These are phyloP conservation scores for Callaeas wilsoni DNA, from an alignment of 2,113 vertebrate genomes.

Conservation along the genomic window DNA sequence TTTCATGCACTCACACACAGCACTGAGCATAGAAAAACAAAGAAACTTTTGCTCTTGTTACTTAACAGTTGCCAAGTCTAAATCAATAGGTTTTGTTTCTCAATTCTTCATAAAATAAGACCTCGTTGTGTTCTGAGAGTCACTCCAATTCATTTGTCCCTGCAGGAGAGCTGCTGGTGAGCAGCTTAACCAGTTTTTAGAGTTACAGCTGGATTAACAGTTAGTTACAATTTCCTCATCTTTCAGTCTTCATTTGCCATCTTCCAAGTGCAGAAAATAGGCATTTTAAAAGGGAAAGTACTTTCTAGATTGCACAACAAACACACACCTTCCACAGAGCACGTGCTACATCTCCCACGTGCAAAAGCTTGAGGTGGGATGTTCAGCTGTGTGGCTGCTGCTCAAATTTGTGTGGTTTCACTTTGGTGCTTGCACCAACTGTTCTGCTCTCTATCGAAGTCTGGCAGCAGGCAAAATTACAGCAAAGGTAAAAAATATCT, in stretches of 20 bases:
- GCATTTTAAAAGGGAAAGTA: background rate
- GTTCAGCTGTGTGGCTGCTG: background rate
- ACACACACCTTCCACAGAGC: background rate
- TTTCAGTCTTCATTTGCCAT: background rate
- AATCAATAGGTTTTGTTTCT: background rate
- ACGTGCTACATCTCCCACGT: accelerated
- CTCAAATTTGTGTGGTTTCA: background rate
- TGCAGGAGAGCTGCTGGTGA: background rate
- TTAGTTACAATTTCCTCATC: background rate
- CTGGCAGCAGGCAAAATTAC: background rate
- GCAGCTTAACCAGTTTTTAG: background rate
- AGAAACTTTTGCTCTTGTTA: background rate
- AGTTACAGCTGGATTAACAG: background rate
- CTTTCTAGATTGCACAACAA: background rate
- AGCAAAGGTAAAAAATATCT: background rate
- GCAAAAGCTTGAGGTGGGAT: background rate
- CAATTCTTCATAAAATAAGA: background rate
- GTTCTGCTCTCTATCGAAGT: background rate
- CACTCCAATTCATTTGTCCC: background rate
- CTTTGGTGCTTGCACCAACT: background rate
- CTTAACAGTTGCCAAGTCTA: background rate
- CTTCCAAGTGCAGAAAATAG: background rate
- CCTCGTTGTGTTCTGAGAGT: background rate
- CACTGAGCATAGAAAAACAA: background rate
- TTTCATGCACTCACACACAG: background rate